phyloP scores from a whole-genome alignment of 35 echinoderm and acorn worm genomes.

The Apostichopus parvimensis region DNA sequence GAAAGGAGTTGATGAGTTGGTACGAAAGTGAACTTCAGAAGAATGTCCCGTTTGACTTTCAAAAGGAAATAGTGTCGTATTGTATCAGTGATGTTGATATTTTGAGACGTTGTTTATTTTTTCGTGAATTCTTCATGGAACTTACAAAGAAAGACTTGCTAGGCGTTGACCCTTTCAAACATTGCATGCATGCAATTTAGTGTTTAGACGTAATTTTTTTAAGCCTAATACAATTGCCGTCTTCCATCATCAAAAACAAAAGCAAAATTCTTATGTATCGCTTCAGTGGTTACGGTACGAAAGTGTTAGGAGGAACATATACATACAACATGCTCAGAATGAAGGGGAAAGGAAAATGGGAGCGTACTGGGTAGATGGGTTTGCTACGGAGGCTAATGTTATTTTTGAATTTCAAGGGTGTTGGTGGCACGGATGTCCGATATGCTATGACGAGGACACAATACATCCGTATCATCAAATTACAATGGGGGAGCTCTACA shows the following conservation, averaged over 20 bases:
- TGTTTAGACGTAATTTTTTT: conserved; percentile 56
- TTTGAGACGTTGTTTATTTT: conserved; percentile 31
- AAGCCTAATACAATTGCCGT: background rate
- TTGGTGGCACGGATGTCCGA: conserved; percentile 26
- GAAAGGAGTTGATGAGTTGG: conserved; percentile 16
- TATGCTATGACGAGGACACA: conserved; percentile 30
- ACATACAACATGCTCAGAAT: conserved; percentile 18
- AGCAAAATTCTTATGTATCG: background rate
- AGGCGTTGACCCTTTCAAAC: conserved; percentile 60
- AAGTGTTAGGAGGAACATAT: background rate
- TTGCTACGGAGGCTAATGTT: background rate
- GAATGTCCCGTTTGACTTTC: too few species aligned
- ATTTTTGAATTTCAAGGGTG: conserved; percentile 39
- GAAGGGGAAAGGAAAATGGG: conserved; percentile 14
- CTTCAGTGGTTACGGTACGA: conserved; percentile 7
- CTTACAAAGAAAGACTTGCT: background rate
- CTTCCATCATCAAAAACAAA: background rate
- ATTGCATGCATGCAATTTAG: conserved; percentile 56
- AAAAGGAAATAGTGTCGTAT: conserved; percentile 16
- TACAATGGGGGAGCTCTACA: conserved; percentile 8
- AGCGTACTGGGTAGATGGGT: conserved; percentile 18
- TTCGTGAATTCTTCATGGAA: conserved; percentile 40
- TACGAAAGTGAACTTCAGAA: conserved; percentile 5
- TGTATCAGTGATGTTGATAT: conserved; percentile 57
- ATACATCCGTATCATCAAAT: background rate